phyloP scores from a whole-genome alignment of 2,888 invertebrate species.

The Ptychoptera albimana region DNA sequence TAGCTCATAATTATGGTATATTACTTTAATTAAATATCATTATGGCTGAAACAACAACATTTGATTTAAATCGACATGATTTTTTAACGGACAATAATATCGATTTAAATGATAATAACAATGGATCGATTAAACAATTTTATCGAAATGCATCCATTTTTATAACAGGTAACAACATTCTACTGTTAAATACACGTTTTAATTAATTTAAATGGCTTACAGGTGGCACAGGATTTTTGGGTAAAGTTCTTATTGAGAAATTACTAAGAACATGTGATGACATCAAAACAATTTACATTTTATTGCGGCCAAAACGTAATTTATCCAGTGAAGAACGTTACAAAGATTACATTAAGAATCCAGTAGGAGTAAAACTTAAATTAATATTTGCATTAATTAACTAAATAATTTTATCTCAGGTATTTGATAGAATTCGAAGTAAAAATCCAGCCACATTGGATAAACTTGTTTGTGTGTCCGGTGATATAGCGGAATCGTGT shows the following conservation, averaged over 20 bases:
- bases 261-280: constrained; percentile 70
- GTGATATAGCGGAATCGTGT: constrained; percentile 57
- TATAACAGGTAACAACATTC: no score
- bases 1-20: no score
- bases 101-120: no score
- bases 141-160: no score
- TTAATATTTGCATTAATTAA: no score
- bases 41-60: no score
- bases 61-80: no score
- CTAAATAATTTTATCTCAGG: constrained; percentile 13
- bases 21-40: no score
- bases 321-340: constrained; percentile 51
- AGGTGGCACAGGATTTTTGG: constrained; percentile 78
- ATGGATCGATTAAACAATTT: no score
- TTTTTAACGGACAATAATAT: no score
- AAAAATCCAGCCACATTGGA: constrained; percentile 45
- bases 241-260: constrained; percentile 87
- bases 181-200: no score
- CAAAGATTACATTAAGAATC: constrained; percentile 56
- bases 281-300: constrained; percentile 58
- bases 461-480: constrained; percentile 52
- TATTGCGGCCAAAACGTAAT: constrained; percentile 62
- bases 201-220: constrained; percentile 13
- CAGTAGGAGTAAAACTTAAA: constrained; percentile 20
- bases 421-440: constrained; percentile 51